Conservation (phyloP, 2,113 vertebrate species). For the Shinisaurus crocodilurus region DNA sequence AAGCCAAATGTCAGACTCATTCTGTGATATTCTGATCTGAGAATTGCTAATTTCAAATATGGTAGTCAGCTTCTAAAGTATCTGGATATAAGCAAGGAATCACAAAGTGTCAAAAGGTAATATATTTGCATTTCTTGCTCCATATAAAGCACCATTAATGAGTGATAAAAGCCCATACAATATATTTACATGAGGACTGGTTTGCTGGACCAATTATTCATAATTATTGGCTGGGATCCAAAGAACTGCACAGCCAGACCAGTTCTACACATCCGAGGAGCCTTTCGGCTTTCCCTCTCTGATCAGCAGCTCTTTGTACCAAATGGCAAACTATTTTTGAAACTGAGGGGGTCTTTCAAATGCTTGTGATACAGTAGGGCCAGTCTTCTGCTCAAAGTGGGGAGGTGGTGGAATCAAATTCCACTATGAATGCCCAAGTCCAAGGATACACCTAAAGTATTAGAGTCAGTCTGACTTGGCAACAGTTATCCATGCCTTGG, state of each 20-base stretch:
- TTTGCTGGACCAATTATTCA: conserved; percentile 15
- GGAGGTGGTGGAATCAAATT: background rate
- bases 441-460: background rate
- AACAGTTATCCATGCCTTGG: no score
- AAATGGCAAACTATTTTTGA: background rate
- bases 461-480: no score
- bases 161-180: background rate
- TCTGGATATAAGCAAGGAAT: conserved; percentile 1
- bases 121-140: background rate
- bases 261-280: conserved; percentile 5
- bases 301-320: background rate
- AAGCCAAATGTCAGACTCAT: conserved; percentile 10
- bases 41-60: conserved; percentile 12
- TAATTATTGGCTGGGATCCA: conserved; percentile 4
- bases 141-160: background rate
- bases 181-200: conserved; percentile 4
- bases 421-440: background rate
- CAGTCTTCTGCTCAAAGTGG: background rate
- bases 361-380: background rate
- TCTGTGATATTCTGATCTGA: conserved; percentile 4
- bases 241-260: background rate
- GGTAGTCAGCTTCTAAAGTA: no score
- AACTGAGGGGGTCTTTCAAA: background rate
- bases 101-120: background rate
- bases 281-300: background rate